Evolutionary conservation across 2,888 invertebrate species (phyloP), one percentile per base, ranked within the genome.

Genomic region (Diplolepis rosae): DNA sequence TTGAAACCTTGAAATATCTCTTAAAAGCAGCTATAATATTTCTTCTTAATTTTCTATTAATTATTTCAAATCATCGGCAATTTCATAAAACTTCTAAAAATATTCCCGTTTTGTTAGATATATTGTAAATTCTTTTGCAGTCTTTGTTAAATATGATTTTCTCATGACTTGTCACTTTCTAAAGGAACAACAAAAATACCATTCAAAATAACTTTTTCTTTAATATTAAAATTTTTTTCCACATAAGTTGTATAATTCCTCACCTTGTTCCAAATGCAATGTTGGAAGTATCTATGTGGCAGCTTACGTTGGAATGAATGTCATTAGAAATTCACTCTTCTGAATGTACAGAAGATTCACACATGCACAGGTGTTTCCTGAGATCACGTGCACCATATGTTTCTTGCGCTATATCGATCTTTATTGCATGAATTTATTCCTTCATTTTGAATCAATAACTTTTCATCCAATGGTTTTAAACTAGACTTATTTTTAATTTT

Each of bases 341-440:
- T 67, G 51, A 71, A 72, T 77, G 77, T 76, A 73, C 72, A 78
- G 30, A 79, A 69, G 77, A 80, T 81, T 71, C 78, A 81, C 86
- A 83, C 84, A 83, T 84, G 85, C 82, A 87, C 87, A 87, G 87
- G 87, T 87, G 87, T 87, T 88, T 85, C 83, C 79, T 77, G 71
- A 75, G 84, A 85, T 87, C 86, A 86, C 84, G 84, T 85, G 86
- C 80, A 81, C 76, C 78, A 78, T 84, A 82, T 82, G 80, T 82
- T 79, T 72, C 42, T 65, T 71, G 39, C 51, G 51, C 51, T 35
- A 51, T 24, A 56, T 68, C 45, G 28, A n/a, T 67, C 39, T 39
- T 61, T 67, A 71, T 65, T 32, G 32, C 39, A 52, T 39, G 22
- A 51, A 30, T 70, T 51, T 18, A 30, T 52, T 32, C 42, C 15